Evolutionary conservation across 2,113 vertebrate species (phyloP).

Genomic region (Benitochromis conjunctus): DNA sequence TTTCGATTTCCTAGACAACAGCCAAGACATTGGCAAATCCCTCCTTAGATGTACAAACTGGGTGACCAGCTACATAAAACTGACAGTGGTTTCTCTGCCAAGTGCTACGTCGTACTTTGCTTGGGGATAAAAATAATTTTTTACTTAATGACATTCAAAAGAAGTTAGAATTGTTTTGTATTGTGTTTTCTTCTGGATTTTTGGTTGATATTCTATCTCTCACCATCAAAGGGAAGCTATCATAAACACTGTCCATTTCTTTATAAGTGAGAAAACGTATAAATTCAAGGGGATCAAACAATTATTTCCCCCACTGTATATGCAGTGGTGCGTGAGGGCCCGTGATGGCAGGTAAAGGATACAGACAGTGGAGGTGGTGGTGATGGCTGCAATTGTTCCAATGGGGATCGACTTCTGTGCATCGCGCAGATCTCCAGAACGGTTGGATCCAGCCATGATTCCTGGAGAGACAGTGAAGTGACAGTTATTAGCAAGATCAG

Average conservation of each 20-base stretch:
- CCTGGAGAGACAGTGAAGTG: constrained; percentile 69
- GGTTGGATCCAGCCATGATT: constrained; percentile 98
- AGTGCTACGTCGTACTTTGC: background rate
- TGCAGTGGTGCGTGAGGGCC: background rate
- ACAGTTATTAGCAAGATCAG: background rate
- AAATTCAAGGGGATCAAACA: background rate
- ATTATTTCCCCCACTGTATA: background rate
- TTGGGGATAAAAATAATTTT: background rate
- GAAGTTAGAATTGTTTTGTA: background rate
- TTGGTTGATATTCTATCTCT: background rate
- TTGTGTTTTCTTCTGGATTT: background rate
- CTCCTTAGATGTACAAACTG: background rate
- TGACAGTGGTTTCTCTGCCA: background rate
- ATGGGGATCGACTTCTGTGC: constrained; percentile 98
- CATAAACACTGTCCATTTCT: background rate
- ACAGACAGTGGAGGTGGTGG: constrained; percentile 95
- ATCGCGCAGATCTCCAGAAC: constrained; percentile 94
- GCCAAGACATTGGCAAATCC: background rate
- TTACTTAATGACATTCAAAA: background rate
- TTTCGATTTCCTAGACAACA: background rate
- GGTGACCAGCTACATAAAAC: background rate
- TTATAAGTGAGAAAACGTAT: background rate
- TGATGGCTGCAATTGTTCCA: constrained; percentile 95
- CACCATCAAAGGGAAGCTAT: background rate
- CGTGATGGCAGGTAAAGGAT: constrained; percentile 75